phyloP scores from a whole-genome alignment of 2,888 invertebrate species.

The Drosophila limbata region DNA sequence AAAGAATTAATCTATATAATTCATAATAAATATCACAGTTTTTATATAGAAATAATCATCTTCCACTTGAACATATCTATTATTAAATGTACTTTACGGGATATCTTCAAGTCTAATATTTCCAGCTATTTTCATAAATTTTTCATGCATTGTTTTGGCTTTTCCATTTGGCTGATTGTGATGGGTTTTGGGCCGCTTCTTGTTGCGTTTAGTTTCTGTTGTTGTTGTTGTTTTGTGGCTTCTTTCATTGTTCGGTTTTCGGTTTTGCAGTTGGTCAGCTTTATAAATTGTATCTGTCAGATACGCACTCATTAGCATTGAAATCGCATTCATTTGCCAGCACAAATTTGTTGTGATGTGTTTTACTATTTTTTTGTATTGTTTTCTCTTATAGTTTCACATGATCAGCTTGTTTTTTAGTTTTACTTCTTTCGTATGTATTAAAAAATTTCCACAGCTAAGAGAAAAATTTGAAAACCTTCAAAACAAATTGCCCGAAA shows the following conservation, averaged over 20 bases:
- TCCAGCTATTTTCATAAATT: background rate
- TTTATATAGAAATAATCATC: too few relatives aligned
- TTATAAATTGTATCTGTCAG: constrained; percentile 81
- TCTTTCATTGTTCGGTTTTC: constrained; percentile 45
- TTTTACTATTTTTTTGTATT: background rate
- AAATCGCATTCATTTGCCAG: constrained; percentile 52
- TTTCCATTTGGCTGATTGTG: constrained; percentile 64
- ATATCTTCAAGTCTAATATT: background rate
- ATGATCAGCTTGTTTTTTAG: constrained; percentile 26
- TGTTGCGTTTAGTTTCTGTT: constrained; percentile 11
- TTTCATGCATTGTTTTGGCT: constrained; percentile 29
- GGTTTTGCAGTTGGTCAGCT: constrained; percentile 63
- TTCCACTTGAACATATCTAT: too few relatives aligned
- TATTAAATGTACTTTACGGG: too few relatives aligned
- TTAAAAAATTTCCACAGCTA: constrained; percentile 13
- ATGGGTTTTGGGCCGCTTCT: constrained; percentile 33
- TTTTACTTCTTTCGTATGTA: background rate
- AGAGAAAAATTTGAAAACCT: constrained; percentile 6
- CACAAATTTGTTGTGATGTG: constrained; percentile 1
- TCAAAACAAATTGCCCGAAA: constrained; percentile 47
- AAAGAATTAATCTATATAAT: too few relatives aligned
- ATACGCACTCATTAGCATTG: constrained; percentile 81
- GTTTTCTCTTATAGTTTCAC: background rate
- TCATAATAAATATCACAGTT: too few relatives aligned
- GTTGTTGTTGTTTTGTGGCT: constrained; percentile 24